These are phyloP conservation scores for Chelon labrosus DNA, from an alignment of 2,797 vertebrate genomes.

Conservation along the genomic window DNA sequence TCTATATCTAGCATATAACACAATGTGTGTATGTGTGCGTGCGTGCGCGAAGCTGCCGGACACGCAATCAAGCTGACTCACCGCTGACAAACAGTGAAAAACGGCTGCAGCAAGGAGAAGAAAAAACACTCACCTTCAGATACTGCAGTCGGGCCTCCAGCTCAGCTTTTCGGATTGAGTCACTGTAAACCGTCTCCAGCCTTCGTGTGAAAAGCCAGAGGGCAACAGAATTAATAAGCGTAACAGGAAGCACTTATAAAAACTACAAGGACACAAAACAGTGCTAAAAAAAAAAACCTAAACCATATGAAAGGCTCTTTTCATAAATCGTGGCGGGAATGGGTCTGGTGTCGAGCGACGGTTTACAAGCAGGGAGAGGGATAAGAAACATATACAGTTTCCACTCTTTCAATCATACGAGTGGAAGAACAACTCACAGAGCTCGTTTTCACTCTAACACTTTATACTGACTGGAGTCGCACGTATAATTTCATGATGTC, in stretches of 20 bases:
- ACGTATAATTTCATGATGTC: slow-evolving; percentile 55
- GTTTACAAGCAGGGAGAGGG: slow-evolving; percentile 55
- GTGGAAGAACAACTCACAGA: slow-evolving; percentile 23
- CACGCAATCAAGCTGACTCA: slow-evolving; percentile 32
- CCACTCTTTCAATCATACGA: slow-evolving; percentile 61
- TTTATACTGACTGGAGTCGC: slow-evolving; percentile 35
- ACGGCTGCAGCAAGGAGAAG: background rate
- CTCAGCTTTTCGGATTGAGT: slow-evolving; percentile 92
- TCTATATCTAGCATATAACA: slow-evolving; percentile 50
- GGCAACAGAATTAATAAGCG: slow-evolving; percentile 38
- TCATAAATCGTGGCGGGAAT: slow-evolving; percentile 54
- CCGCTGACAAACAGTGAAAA: slow-evolving; percentile 12
- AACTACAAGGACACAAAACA: slow-evolving; percentile 44
- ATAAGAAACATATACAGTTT: slow-evolving; percentile 60
- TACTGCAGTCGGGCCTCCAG: slow-evolving; percentile 95
- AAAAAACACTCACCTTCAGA: slow-evolving; percentile 88
- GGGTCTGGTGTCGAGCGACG: slow-evolving; percentile 34
- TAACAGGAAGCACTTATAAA: slow-evolving; percentile 55
- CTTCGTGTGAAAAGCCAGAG: slow-evolving; percentile 74
- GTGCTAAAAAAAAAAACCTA: background rate
- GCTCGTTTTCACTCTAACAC: slow-evolving; percentile 49
- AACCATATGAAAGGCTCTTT: slow-evolving; percentile 63
- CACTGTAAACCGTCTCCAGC: slow-evolving; percentile 93
- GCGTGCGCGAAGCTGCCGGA: slow-evolving; percentile 13
- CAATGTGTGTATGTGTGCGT: slow-evolving; percentile 25